Base-by-base conservation (phyloP, 1,140 invertebrate species). In the Eubasilissa regina region DNA sequence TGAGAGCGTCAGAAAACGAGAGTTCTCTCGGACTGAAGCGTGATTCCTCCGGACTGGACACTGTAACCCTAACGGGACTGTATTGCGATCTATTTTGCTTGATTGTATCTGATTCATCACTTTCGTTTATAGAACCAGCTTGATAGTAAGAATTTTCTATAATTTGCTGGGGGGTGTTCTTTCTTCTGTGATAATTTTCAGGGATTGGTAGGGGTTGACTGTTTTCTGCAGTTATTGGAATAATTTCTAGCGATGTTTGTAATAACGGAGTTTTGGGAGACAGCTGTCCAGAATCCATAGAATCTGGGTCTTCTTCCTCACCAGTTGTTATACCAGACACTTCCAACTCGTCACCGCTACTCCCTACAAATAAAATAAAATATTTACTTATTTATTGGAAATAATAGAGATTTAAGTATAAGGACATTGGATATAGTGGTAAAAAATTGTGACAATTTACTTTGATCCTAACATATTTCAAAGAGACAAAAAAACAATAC, bases 261-360 rank as follows among this genome's bases (percentile, higher is more conserved):
- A 56, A 17, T 55, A 25, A 47, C 45, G 66, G 19, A 51, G 60
- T 75, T 17, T 53, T 73, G 11, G 81, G 78, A 25, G 81, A 83
- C 10, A 79, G 12, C 17, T 80, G 78, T 21, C 51, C 75, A 6
- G 81, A 83, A 62, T 83, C 81, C 25, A 76, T 75, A 6, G 78
- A 83, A 15, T 83, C 81, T 0, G 76, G 75, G 47, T 83, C 81
- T 75, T 83, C 81, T 79, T 82, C 81, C 60, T 82, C 81, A 0
- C 81, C 81, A 4, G 78, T 80, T 8, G 79, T 83, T 12, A 80
- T 76, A 35, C 78, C 81, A 13, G 78, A 83, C 44, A 80, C 81
- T 78, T 78, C 76, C 56, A 80, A 48, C 72, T 83, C 81, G 73
- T 83, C 81, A 48, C 81, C 81, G 64, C 81, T 83, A 56, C 81